Percentiles rank a stretch among this genome's conserved stretches.
These are phyloP conservation scores for Thryonomys swinderianus DNA, from an alignment of 2,113 vertebrate genomes.

Conservation along the genomic window DNA sequence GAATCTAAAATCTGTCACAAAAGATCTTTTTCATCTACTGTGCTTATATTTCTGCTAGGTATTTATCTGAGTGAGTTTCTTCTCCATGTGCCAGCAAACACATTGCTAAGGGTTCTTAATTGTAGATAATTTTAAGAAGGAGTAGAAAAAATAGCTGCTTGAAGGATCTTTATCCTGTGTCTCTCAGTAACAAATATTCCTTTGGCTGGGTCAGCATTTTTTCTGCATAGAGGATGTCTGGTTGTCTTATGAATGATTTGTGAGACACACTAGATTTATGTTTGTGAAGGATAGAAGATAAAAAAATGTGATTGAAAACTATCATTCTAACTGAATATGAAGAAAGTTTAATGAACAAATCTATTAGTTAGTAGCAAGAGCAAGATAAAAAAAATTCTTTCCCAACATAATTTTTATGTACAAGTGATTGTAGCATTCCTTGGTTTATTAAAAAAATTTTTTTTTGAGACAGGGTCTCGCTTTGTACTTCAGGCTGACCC, in stretches of 20 bases:
- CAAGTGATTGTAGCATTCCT: neutral
- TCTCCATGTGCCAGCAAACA: neutral
- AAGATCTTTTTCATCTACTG: neutral
- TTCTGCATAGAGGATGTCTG: neutral
- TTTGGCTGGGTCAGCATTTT: neutral
- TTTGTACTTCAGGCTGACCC: too few relatives aligned
- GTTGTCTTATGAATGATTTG: neutral
- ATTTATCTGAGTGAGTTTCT: slow-evolving; percentile 54
- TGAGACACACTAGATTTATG: neutral
- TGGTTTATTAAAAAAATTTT: neutral
- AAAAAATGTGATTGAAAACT: neutral
- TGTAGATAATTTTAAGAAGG: neutral
- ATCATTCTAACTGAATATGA: neutral
- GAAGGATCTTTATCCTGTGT: neutral
- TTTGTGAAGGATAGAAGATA: neutral
- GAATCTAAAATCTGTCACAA: neutral
- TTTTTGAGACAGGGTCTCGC: too few relatives aligned
- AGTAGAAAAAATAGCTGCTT: neutral
- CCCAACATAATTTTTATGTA: neutral
- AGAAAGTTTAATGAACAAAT: neutral
- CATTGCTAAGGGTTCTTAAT: neutral
- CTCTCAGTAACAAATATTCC: neutral
- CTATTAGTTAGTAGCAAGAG: neutral
- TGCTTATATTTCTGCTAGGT: neutral
- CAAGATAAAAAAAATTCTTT: neutral